Evolutionary conservation across 1,140 invertebrate genomes (phyloP).

Genomic region (Ceratosolen fusciceps): DNA sequence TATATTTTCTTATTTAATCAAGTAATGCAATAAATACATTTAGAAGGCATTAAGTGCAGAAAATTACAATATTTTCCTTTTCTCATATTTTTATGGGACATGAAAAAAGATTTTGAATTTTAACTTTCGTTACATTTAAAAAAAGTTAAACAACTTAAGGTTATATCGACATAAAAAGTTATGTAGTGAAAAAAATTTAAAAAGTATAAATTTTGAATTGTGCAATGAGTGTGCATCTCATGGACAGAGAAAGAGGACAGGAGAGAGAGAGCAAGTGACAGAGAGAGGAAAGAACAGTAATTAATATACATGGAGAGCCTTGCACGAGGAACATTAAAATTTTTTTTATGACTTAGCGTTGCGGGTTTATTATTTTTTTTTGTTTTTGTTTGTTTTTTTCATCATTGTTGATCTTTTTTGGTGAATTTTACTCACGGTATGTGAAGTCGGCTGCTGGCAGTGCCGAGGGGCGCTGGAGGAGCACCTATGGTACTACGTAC

Average conservation of each 20-base stretch:
- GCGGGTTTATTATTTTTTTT: conserved; percentile 28
- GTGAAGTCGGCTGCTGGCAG: conserved; percentile 68
- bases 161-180: conserved; percentile 37
- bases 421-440: conserved; percentile 67
- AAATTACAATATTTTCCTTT: conserved; percentile 27
- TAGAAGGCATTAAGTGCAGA: background rate
- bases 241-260: background rate
- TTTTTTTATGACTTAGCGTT: conserved; percentile 39
- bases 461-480: conserved; percentile 65
- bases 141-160: background rate
- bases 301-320: conserved; percentile 38
- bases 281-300: conserved; percentile 1
- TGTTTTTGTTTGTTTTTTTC: conserved; percentile 36
- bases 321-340: conserved; percentile 40
- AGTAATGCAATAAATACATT: background rate
- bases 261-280: background rate
- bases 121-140: background rate
- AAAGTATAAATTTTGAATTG: conserved; percentile 35
- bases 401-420: conserved; percentile 53
- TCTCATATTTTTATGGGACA: background rate
- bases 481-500: conserved; percentile 68
- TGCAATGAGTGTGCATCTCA: conserved; percentile 44
- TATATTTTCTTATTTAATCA: background rate
- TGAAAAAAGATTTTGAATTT: background rate
- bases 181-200: conserved; percentile 24